Conservation (phyloP, 2,113 vertebrate species). For the Oryzias javanicus region DNA sequence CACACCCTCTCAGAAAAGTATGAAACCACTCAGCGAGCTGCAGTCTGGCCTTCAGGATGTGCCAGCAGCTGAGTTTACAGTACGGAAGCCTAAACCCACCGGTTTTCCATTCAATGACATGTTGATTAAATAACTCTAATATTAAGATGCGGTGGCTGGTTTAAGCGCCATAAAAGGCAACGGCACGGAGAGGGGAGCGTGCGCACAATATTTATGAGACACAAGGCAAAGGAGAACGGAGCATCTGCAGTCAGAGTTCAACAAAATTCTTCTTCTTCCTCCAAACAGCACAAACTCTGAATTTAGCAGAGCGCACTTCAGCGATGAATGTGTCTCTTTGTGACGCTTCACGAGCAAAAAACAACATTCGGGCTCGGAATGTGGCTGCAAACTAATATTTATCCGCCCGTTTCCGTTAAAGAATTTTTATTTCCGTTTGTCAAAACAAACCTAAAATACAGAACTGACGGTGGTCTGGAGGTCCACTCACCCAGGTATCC, state of each 20-base stretch:
- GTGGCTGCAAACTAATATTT: no score
- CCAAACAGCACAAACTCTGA: slow-evolving; percentile 5
- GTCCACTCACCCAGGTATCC: slow-evolving; percentile 87
- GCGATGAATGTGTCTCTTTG: no score
- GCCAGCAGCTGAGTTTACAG: slow-evolving; percentile 58
- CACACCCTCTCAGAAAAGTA: slow-evolving; percentile 11
- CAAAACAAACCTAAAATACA: background rate
- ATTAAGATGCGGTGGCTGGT: slow-evolving; percentile 42
- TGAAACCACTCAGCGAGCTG: slow-evolving; percentile 10
- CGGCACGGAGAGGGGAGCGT: slow-evolving; percentile 12
- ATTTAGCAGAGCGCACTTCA: slow-evolving; percentile 14
- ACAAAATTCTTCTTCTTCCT: slow-evolving; percentile 23
- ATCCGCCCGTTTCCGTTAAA: no score
- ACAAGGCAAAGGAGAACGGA: slow-evolving; percentile 9
- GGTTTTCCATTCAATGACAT: slow-evolving; percentile 50
- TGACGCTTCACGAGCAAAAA: no score
- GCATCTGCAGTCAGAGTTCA: slow-evolving; percentile 17
- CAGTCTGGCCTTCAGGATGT: slow-evolving; percentile 6
- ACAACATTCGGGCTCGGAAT: no score
- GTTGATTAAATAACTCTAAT: slow-evolving; percentile 67
- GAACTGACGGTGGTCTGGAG: background rate
- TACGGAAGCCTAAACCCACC: slow-evolving; percentile 14
- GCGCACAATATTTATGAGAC: slow-evolving; percentile 35
- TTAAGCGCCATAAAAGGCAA: slow-evolving; percentile 59
- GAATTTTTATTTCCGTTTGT: no score